Conservation (phyloP, 2,888 invertebrate genomes). For the Zaprionus lineosus region DNA sequence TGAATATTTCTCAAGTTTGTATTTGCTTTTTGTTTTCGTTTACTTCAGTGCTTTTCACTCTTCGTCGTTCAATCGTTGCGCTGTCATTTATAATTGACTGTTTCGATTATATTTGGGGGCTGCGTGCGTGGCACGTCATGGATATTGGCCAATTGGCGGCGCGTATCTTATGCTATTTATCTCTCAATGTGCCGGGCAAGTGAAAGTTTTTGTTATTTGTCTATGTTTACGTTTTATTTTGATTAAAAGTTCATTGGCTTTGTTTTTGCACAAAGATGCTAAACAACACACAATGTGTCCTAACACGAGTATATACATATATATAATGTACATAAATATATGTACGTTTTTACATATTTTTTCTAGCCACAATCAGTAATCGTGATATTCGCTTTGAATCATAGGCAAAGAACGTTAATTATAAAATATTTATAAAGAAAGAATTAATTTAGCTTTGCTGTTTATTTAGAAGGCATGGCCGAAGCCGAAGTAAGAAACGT, state of each 20-base stretch:
- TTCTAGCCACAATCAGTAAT: conserved; percentile 22
- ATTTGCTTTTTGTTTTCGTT: conserved; percentile 17
- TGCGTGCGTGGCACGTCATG: conserved; percentile 54
- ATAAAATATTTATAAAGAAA: conserved; percentile 21
- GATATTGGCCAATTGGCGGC: conserved; percentile 57
- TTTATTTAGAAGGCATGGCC: conserved; percentile 50
- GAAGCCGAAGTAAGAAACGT: conserved; percentile 30
- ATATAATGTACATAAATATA: not conserved
- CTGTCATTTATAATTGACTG: conserved; percentile 54
- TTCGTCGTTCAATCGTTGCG: conserved; percentile 36
- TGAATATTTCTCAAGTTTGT: not conserved
- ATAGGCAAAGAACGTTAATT: conserved; percentile 30
- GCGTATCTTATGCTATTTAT: conserved; percentile 54
- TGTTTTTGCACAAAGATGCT: conserved; percentile 11
- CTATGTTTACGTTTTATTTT: not conserved
- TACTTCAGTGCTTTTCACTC: conserved; percentile 37
- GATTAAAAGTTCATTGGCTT: conserved; percentile 52
- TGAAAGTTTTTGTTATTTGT: conserved; percentile 45
- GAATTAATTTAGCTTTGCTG: conserved; percentile 40
- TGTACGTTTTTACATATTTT: too few relatives aligned
- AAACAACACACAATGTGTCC: conserved; percentile 25
- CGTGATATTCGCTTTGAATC: conserved; percentile 47
- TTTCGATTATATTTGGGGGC: conserved; percentile 39
- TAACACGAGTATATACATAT: not conserved
- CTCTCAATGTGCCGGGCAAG: conserved; percentile 45